Evolutionary conservation across 2,797 vertebrate genomes (phyloP).

Genomic region (Iguana delicatissima): DNA sequence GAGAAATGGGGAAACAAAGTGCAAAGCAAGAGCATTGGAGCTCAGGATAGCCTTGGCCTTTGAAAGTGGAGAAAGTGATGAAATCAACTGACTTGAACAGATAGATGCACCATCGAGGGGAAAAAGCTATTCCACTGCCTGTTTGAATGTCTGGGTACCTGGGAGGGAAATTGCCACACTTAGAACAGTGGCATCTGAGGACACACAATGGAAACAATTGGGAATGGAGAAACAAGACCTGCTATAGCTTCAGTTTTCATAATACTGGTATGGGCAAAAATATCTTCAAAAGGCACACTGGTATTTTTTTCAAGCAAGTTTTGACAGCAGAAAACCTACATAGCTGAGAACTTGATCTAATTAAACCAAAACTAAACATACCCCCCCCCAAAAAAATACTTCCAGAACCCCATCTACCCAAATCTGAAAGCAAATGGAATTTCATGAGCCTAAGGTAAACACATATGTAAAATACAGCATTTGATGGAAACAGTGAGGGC

Average conservation of each 20-base stretch:
- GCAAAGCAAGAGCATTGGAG: neutral
- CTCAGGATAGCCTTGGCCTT: neutral
- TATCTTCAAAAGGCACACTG: neutral
- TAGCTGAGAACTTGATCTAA: neutral
- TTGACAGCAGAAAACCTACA: neutral
- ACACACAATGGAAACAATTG: neutral
- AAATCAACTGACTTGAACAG: neutral
- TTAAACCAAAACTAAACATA: neutral
- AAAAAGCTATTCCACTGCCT: neutral
- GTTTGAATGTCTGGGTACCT: neutral
- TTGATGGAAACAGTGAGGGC: neutral
- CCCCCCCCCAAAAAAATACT: too few species aligned
- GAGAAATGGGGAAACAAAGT: neutral
- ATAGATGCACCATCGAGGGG: neutral
- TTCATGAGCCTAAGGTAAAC: neutral
- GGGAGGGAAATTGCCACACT: neutral
- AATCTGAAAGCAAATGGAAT: neutral
- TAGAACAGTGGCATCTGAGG: neutral
- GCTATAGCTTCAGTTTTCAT: neutral
- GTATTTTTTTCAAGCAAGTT: neutral
- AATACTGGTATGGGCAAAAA: neutral
- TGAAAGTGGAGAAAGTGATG: neutral
- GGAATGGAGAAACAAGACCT: neutral
- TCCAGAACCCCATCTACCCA: neutral
- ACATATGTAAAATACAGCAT: constrained; percentile 1